Evolutionary conservation across 2,888 invertebrate species (phyloP), one percentile per base, ranked within the genome.

Genomic region (Netelia fuscicornis): DNA sequence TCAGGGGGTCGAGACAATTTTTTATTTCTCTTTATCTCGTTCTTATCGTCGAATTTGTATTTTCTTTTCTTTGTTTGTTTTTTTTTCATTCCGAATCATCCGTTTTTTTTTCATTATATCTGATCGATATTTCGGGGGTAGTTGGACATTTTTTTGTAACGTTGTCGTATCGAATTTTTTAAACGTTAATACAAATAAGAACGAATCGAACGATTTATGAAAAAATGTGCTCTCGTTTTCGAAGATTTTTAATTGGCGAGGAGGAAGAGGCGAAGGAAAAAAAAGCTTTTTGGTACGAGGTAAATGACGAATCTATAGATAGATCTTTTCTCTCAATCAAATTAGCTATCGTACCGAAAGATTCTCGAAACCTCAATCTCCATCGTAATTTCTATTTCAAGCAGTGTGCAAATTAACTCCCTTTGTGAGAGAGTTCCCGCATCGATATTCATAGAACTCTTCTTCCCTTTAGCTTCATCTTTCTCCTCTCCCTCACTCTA

Each of bases 321-420:
- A 30, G 30, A 30, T 5, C 30, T 30, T 30, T 30, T 30, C 30
- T 30, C 13, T 67, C 70, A 78, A 62, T 78, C 62, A 62, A 62
- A 71, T 60, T 78, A 68, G 60, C 77, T 30, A 68, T 60, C 48
- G 60, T 37, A 62, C 48, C 44, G 52, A 62, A 62, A 70, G 48
- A 77, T 70, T 60, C 11, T 70, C 37, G 71, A 71, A 42, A 0
- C 54, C 52, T 79, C 54, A 52, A 82, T 72, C 30, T 72, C 44
- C 60, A 42, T 67, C 67, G 71, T 65, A 65, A 82, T 82, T 77
- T 77, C 58, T 72, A 82, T 77, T 72, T 77, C 37, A 71, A 72
- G 71, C 17, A 72, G 72, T 65, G 77, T 58, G 82, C 77, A 65
- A 77, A 82, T 82, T 60, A 71, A 82, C 62, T 78, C 74, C 68